Evolutionary conservation across 2,797 vertebrate genomes (phyloP).

Genomic region (Nothura maculosa): DNA sequence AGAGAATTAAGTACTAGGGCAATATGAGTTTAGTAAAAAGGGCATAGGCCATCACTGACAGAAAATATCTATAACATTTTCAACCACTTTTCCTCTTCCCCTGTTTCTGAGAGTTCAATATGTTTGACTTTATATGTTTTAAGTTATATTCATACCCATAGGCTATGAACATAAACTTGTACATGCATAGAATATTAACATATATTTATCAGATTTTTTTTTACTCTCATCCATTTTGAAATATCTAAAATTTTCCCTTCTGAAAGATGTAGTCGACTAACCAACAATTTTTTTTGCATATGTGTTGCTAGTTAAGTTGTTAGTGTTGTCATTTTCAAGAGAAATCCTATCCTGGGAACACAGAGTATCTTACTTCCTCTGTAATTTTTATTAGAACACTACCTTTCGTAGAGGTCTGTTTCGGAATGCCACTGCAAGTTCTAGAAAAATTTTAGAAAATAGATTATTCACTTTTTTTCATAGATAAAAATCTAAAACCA

Average conservation of each 20-base stretch:
- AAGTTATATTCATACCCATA: neutral
- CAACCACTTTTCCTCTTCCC: neutral
- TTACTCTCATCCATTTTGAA: neutral
- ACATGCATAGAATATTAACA: neutral
- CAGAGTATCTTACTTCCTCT: neutral
- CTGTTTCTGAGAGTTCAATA: neutral
- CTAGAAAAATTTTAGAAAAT: neutral
- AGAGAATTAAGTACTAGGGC: neutral
- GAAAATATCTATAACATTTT: neutral
- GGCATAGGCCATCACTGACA: neutral
- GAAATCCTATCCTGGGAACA: neutral
- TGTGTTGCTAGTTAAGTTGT: neutral
- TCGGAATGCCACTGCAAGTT: neutral
- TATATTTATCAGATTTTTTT: neutral
- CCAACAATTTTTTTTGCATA: too few relatives aligned
- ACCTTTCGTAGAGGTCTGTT: neutral
- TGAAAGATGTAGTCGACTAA: too few relatives aligned
- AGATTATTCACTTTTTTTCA: neutral
- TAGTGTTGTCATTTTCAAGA: neutral
- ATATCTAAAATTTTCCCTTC: neutral
- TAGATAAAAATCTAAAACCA: neutral
- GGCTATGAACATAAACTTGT: neutral
- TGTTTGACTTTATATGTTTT: neutral
- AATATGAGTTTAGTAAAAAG: neutral
- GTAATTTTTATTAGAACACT: neutral